phyloP scores from a whole-genome alignment of 2,113 vertebrate species.

The Harpagus bidentatus region DNA sequence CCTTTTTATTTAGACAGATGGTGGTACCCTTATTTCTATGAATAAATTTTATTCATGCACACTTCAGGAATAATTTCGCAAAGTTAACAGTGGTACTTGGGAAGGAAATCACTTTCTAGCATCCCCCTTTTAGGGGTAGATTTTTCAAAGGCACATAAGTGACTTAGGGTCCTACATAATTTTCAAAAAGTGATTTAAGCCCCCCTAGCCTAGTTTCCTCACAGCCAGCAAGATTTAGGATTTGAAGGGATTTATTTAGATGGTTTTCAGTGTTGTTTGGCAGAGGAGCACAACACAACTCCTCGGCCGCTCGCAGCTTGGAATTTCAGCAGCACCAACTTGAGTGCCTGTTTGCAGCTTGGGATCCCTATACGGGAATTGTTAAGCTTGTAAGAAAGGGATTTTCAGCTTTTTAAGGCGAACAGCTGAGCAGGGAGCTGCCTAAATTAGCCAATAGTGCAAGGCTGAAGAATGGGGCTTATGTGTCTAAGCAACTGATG shows the following conservation, averaged over 20 bases:
- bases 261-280: constrained; percentile 37
- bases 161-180: constrained; percentile 4
- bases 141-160: constrained; percentile 16
- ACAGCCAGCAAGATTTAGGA: constrained; percentile 58
- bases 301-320: neutral
- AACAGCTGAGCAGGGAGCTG: constrained; percentile 51
- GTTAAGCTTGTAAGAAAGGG: constrained; percentile 63
- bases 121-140: neutral
- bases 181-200: constrained; percentile 37
- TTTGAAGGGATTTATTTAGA: constrained; percentile 56
- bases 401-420: constrained; percentile 64
- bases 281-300: constrained; percentile 11
- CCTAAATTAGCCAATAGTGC: constrained; percentile 45
- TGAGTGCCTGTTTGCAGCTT: constrained; percentile 6
- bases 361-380: constrained; percentile 38
- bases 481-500: constrained; percentile 56
- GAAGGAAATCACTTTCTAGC: neutral
- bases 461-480: constrained; percentile 46
- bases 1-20: neutral
- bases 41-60: constrained; percentile 11
- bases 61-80: constrained; percentile 4
- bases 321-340: constrained; percentile 43
- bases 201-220: neutral
- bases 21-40: neutral
- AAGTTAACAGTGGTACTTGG: neutral